These are phyloP conservation scores for Aphidius gifuensis DNA, from an alignment of 1,140 invertebrate species.

Conservation along the genomic window DNA sequence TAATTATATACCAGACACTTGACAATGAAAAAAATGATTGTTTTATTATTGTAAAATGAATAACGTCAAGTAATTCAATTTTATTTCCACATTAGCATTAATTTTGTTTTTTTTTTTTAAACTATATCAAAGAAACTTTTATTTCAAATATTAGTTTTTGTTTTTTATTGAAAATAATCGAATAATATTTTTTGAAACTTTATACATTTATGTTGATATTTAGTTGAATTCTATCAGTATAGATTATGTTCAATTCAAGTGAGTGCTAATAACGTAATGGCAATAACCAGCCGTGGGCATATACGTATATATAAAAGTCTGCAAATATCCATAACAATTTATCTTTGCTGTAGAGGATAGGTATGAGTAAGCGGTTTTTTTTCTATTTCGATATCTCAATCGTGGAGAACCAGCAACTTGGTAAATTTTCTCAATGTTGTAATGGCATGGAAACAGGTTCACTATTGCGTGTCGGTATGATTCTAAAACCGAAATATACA, in stretches of 20 bases:
- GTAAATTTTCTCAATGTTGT: not conserved
- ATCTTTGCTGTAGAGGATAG: slow-evolving; percentile 24
- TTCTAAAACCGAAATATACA: slow-evolving; percentile 33
- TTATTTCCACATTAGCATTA: no score
- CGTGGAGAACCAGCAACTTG: not conserved
- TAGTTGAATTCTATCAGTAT: slow-evolving; percentile 11
- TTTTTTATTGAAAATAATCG: no score
- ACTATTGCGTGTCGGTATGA: not conserved
- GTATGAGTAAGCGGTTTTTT: slow-evolving; percentile 7
- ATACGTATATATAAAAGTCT: slow-evolving; percentile 28
- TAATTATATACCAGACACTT: no score
- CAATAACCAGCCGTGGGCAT: slow-evolving; percentile 29
- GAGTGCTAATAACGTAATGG: slow-evolving; percentile 45
- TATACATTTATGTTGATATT: no score
- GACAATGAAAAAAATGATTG: no score
- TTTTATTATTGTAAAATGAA: no score
- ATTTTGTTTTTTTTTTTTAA: no score
- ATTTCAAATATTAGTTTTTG: no score
- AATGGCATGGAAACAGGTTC: no score
- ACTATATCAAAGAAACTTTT: no score
- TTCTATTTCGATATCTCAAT: slow-evolving; percentile 12
- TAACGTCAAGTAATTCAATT: no score
- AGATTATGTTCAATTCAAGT: slow-evolving; percentile 36
- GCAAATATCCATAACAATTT: slow-evolving; percentile 27
- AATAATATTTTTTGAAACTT: no score